A percentile compares a stretch with the other conserved stretches of the same genome.
These are phyloP conservation scores for Psittacus erithacus DNA, from an alignment of 2,113 vertebrate species.

Conservation along the genomic window DNA sequence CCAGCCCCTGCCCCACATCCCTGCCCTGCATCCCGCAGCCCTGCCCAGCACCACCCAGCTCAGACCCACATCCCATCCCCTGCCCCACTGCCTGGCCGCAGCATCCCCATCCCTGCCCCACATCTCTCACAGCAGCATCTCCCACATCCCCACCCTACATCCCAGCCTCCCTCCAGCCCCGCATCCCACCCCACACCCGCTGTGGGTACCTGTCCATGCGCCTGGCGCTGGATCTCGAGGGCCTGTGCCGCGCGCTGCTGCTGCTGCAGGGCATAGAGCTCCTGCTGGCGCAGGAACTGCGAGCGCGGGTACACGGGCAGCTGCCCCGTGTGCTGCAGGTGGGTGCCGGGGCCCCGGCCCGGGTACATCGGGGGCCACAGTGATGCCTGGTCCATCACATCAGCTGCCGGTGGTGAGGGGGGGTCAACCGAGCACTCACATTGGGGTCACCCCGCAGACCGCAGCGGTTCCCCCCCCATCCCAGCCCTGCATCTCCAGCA, in stretches of 20 bases:
- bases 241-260: conserved; percentile 82
- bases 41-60: too few species aligned
- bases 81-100: not conserved
- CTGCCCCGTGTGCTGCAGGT: conserved; percentile 92
- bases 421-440: not conserved
- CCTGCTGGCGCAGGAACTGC: conserved; percentile 95
- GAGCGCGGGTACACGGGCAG: conserved; percentile 89
- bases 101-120: not conserved
- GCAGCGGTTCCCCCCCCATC: not conserved
- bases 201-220: conserved; percentile 49
- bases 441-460: not conserved
- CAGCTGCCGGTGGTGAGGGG: conserved; percentile 68
- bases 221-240: conserved; percentile 76
- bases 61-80: not conserved
- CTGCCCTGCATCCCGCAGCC: not conserved
- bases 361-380: conserved; percentile 95
- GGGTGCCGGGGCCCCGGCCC: conserved; percentile 86
- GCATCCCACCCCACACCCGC: not conserved
- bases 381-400: conserved; percentile 95
- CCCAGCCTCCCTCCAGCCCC: not conserved
- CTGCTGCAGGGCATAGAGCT: conserved; percentile 91
- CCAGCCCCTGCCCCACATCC: not conserved
- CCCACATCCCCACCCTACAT: too few species aligned
- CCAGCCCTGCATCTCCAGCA: fast-evolving
- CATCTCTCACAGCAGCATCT: not conserved